Evolutionary conservation across 2,113 vertebrate species (phyloP), one percentile per base, ranked within the genome.

Genomic region (Pheucticus melanocephalus): DNA sequence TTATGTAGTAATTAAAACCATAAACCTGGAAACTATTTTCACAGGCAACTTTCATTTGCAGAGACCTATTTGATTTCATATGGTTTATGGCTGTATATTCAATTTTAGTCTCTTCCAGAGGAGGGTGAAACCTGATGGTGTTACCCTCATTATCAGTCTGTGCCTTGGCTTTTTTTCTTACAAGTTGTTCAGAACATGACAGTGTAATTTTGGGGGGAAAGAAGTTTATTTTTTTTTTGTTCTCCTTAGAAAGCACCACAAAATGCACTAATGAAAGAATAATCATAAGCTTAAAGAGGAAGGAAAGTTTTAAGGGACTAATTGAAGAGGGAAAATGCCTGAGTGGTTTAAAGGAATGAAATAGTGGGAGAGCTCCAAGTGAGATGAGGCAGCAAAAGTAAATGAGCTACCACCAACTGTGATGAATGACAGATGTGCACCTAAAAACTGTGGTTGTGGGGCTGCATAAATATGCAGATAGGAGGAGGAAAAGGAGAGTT

Each of bases 1-100:
- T 82, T 92, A 53, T 69, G 65, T 72, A 73, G 75, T 95, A 96
- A 95, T 82, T 79, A 96, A 90, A 97, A 82, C 91, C 91, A 73
- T 31, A 72, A 66, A 90, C 65, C 48, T 92, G 92, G 89, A 95
- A 96, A 75, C 42, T 59, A 1, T 68, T 86, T 90, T 90, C 79
- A 56, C 35, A 70, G 82, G 21, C 82, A 92, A 44, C 60, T 83
- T 92, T 86, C 30, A 56, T 94, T 95, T 92, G 57, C 57, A 87
- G 68, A 86, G 72, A 33, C 44, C 50, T 92, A 39, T 91, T 91
- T 73, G 27, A 87, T 71, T 88, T 70, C 4, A 1, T 59, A 3
- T 88, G 11, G 75, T 81, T 89, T 80, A 44, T 88, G 90, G 76
- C 42, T 86, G 12, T 64, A 22, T 82, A 40, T 86, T 94, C 45